Conservation (phyloP, 2,797 vertebrate genomes). For the Hylomyscus alleni region DNA sequence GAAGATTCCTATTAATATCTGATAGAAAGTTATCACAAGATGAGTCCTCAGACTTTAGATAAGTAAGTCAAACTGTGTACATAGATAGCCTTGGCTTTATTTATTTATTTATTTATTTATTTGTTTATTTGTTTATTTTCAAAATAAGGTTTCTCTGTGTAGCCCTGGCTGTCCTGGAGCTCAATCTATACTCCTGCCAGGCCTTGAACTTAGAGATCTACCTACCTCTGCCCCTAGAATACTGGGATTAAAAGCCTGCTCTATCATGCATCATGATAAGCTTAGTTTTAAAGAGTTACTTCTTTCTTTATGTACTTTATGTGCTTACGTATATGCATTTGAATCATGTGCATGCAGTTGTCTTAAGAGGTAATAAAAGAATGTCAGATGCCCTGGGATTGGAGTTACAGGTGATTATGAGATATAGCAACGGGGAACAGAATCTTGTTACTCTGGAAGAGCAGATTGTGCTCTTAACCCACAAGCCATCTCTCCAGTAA, state of each 20-base stretch:
- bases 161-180: neutral
- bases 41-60: neutral
- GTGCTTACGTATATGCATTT: neutral
- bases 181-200: neutral
- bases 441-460: neutral
- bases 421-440: neutral
- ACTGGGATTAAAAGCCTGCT: neutral
- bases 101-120: neutral
- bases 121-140: neutral
- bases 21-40: neutral
- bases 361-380: neutral
- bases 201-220: neutral
- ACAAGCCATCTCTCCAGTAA: neutral
- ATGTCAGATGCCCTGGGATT: too few relatives aligned
- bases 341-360: neutral
- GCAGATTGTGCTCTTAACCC: neutral
- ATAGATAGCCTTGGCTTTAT: neutral
- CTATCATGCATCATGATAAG: neutral
- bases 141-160: neutral
- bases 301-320: neutral
- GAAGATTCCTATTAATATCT: neutral
- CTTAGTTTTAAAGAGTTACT: neutral
- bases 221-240: neutral
- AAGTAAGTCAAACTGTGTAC: neutral
- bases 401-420: neutral